Conservation (phyloP, 1,140 invertebrate species). For the Penaeus japonicus region DNA sequence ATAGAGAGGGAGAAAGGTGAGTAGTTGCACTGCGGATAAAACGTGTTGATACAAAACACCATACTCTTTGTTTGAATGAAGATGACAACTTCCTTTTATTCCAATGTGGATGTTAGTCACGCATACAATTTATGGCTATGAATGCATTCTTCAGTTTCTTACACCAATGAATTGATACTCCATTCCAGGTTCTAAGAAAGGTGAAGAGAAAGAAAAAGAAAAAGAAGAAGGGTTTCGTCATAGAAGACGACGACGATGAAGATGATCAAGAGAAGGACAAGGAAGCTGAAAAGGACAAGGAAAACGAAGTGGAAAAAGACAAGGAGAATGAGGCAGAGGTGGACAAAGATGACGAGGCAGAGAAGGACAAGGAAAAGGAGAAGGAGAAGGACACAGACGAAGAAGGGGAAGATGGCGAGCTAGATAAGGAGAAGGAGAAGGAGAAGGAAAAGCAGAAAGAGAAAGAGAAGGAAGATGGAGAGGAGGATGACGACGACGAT, state of each 20-base stretch:
- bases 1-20: too few relatives aligned
- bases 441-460: too few relatives aligned
- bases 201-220: constrained; percentile 68
- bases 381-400: constrained; percentile 65
- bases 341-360: constrained; percentile 22
- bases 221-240: constrained; percentile 70
- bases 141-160: not conserved
- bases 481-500: too few relatives aligned
- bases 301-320: not conserved
- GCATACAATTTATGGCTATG: not conserved
- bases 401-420: too few relatives aligned
- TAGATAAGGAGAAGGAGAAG: too few relatives aligned
- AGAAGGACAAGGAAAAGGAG: constrained; percentile 24
- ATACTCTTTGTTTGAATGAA: too few relatives aligned
- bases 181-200: constrained; percentile 63
- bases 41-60: too few relatives aligned
- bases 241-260: constrained; percentile 66
- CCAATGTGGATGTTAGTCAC: too few relatives aligned
- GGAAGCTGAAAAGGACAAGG: constrained; percentile 49
- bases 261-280: constrained; percentile 21
- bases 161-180: not conserved
- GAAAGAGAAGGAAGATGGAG: too few relatives aligned
- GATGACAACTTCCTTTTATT: too few relatives aligned
- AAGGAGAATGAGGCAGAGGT: constrained; percentile 49
- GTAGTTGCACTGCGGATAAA: too few relatives aligned